Base-by-base conservation (phyloP, 2,888 invertebrate species). In the Linyphia triangularis region DNA sequence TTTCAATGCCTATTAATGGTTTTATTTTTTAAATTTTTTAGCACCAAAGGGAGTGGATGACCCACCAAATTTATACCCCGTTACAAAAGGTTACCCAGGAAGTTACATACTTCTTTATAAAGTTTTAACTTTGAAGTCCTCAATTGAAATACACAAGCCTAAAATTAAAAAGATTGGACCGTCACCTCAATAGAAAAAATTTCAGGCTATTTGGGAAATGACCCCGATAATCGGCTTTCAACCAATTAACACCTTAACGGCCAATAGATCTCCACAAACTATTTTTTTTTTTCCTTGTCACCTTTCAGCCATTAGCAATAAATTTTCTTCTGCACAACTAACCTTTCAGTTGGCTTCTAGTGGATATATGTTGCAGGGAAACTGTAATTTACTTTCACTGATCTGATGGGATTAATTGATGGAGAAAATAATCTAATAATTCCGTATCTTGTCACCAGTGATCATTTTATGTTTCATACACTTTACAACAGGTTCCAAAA, bases 161-260 rank as follows among this genome's bases (percentile, higher is more conserved):
- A 4, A 9, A 9, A 6, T 33, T 9, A 13, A 72, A 72, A 72
- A 40, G 43, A 72, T 26, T 13, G 10, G 16, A 24, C 19, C 19
- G 7, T 2, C 26, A 22, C 43, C 26, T 28, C 1, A 16, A 10
- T 26, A 43, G 43, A 67, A 61, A 67, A 67, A 13, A 9, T 19
- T 9, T 26, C 22, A 16, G 22, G 22, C 73, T 33, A 75, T 75
- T 59, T 33, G 22, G 57, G 33, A 22, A 75, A 75, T 4, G 59
- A 75, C 73, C 59, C 59, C 72, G 5, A 72, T 51, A 72, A 72
- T 72, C 72, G 28, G 30, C 59, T 33, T 16, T 75, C 59, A 19
- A n/a, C 73, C 73, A 75, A 75, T 75, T 75, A 75, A 59, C 51
- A 33, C 22, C 33, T 75, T 75, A 57, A 75, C 59, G 51, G 59